Base-by-base conservation (phyloP, 2,888 invertebrate genomes). In the Phytoseiulus persimilis region DNA sequence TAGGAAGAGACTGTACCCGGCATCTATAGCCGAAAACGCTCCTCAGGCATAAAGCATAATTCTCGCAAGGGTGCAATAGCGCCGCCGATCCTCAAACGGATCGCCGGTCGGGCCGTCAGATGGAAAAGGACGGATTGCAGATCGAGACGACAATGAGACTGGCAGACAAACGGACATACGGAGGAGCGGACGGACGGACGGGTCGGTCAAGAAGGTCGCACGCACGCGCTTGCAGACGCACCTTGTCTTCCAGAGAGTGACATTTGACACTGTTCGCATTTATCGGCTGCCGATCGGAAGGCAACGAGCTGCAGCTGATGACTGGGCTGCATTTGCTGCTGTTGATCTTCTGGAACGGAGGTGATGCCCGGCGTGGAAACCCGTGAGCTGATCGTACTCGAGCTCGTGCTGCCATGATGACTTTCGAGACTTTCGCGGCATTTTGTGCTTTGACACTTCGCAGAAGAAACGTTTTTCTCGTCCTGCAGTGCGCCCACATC, bases 251-350 rank as follows among this genome's bases (percentile, higher is more conserved):
- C 87, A n/a, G 87, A 87, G 32, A 87, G 87, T 45, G 87, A 87
- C 32, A n/a, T 32, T 9, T 87, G 87, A 45, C 87, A 87, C 39
- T 87, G 87, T 28, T 87, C 87, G 45, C 87, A 87, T 33, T 87
- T 87, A n/a, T 87, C 87, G 87, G 31, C 87, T 3, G 45, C 65
- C 28, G 65, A 45, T 33, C 32, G 32, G 87, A 87, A 87, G 28
- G 87, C 87, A n/a, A 87, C 87, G 87, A 45, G 87, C 32, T 87
- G 39, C 87, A 87, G 87, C 45, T 87, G 87, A 33, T 87, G 87
- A 31, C 28, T n/a, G 11, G 32, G n/a, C 39, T 33, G 87, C 32
- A 3, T 87, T n/a, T 32, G 39, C 23, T n/a, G 87, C 5, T 87
- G 87, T 32, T 87, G 87, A 33, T 45, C 32, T 33, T 87, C 87